Evolutionary conservation across 2,888 invertebrate species (phyloP), one percentile per base, ranked within the genome.

Genomic region (Ferdinandea cuprea): DNA sequence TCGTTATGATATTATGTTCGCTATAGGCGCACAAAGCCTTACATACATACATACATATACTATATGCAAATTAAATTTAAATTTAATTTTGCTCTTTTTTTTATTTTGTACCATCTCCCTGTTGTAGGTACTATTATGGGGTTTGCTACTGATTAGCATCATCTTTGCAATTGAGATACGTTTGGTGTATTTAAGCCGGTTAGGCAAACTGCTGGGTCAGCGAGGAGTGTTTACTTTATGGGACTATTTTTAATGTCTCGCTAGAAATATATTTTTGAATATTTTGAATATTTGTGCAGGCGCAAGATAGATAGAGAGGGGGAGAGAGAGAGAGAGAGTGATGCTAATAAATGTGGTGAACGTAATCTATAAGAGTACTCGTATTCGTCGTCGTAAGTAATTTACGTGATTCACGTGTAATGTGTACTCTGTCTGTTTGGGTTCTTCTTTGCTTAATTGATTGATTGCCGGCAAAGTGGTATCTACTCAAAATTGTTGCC

Each of bases 381-480:
- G n/a, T n/a, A n/a, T n/a, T 58, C 21, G 19, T 19, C 40, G 42
- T 35, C 17, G 46, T 6, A 19, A 42, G 28, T 48, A 13, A 11
- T 25, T 25, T 40, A 11, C 48, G 8, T 9, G 11, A 21, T 74
- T 59, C 76, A 81, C 80, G 76, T 76, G 80, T 30, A 68, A 25
- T 59, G 30, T 42, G 17, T 44, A 17, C 5, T 4, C 35, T 4
- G 13, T 3, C 21, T 25, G 48, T 13, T 48, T 48, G 48, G 44
- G 11, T 46, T 44, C 5, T 76, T 77, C 7, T 76, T 77, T 59
- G 59, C 52, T 59, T 81, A 25, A 54, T 71, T 48, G 19, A 35
- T 72, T 81, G 71, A 81, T 77, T 81, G 81, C 40, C 46, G 58
- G 50, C 30, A 28, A 15, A 52, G 59, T 58, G 71, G 17, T 42